Percentiles rank a stretch among this genome's conserved stretches.
Evolutionary conservation across 2,797 vertebrate genomes (phyloP).

Genomic region (Oreortyx pictus): DNA sequence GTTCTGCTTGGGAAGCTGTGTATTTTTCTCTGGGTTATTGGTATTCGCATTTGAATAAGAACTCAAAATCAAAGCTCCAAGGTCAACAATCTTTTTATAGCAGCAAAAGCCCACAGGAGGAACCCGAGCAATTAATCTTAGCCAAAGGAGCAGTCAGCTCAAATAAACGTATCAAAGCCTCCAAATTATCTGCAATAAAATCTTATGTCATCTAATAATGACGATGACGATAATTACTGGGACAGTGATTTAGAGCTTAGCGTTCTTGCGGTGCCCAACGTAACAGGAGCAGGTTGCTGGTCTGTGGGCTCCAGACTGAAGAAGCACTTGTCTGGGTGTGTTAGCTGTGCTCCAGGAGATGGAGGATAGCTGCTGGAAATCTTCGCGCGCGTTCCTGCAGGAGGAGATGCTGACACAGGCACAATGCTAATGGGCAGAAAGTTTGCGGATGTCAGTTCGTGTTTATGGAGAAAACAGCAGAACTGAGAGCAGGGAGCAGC

Average conservation of each 20-base stretch:
- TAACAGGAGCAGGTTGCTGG: slow-evolving; percentile 18
- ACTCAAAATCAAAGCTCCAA: slow-evolving; percentile 56
- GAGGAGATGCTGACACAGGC: neutral
- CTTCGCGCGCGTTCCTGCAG: neutral
- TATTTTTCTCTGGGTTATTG: slow-evolving; percentile 29
- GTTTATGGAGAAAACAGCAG: neutral
- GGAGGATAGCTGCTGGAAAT: neutral
- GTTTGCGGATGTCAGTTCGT: neutral
- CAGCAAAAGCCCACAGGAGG: slow-evolving; percentile 58
- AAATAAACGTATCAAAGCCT: slow-evolving; percentile 58
- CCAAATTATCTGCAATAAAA: slow-evolving; percentile 73
- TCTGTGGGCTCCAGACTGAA: slow-evolving; percentile 25
- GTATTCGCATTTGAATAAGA: slow-evolving; percentile 57
- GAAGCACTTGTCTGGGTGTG: neutral
- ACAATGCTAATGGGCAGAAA: neutral
- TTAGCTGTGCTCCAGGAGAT: neutral
- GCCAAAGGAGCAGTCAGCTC: slow-evolving; percentile 56
- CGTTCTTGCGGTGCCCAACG: slow-evolving; percentile 5
- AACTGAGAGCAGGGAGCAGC: neutral
- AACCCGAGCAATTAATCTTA: slow-evolving; percentile 67
- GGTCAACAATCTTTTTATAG: slow-evolving; percentile 62
- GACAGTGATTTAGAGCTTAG: slow-evolving; percentile 36
- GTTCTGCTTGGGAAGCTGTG: neutral
- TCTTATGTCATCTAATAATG: slow-evolving; percentile 56
- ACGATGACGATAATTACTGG: slow-evolving; percentile 19